phyloP scores from a whole-genome alignment of 2,797 vertebrate species.

The Iguana delicatissima region DNA sequence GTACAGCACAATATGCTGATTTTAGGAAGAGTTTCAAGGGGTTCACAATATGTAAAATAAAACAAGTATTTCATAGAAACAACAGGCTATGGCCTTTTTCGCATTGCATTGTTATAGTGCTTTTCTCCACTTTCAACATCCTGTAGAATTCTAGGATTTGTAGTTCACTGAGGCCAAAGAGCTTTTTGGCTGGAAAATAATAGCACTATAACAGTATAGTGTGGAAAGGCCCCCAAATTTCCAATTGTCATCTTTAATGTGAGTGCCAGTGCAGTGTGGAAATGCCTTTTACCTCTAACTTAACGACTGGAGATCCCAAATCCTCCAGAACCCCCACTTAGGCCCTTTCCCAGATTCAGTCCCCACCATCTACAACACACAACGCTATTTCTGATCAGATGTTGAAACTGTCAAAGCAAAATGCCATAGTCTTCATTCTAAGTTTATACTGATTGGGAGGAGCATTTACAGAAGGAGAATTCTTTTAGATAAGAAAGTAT shows the following conservation, averaged over 20 bases:
- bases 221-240: no score
- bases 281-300: neutral
- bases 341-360: neutral
- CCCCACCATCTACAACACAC: neutral
- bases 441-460: neutral
- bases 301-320: no score
- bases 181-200: no score
- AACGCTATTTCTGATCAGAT: neutral
- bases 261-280: neutral
- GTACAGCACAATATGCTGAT: neutral
- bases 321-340: neutral
- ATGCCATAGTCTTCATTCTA: no score
- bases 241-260: neutral
- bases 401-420: neutral
- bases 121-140: no score
- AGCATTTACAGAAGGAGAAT: neutral
- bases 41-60: neutral
- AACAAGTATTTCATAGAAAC: neutral
- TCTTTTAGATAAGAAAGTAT: neutral
- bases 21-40: neutral
- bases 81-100: no score
- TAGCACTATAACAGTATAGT: no score
- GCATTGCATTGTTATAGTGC: no score
- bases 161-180: no score
- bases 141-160: no score